Conservation (phyloP, 2,113 vertebrate species). For the Crocuta crocuta region DNA sequence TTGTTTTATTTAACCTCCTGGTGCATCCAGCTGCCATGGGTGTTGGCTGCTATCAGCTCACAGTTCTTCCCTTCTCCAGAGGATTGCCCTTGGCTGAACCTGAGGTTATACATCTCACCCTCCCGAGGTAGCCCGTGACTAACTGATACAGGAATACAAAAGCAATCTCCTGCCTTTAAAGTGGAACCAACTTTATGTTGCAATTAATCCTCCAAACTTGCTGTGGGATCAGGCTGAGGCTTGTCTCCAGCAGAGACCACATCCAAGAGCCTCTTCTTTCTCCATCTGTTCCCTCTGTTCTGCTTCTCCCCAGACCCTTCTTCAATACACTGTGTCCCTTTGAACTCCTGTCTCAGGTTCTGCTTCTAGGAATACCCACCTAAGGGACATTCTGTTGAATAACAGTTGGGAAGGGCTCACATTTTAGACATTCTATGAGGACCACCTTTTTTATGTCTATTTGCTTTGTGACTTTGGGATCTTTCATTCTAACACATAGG, state of each 20-base stretch:
- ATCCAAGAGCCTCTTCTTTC: not conserved
- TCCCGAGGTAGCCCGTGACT: not conserved
- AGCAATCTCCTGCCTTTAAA: not conserved
- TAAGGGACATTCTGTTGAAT: not conserved
- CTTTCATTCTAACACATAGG: not conserved
- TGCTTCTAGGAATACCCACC: not conserved
- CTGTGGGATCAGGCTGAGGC: not conserved
- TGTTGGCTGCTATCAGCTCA: not conserved
- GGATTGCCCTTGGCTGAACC: not conserved
- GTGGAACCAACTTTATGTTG: not conserved
- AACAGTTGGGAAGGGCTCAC: not conserved
- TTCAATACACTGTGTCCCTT: not conserved
- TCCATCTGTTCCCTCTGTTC: not conserved
- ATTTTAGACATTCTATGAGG: not conserved
- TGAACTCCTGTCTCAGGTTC: not conserved
- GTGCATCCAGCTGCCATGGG: not conserved
- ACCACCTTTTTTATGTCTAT: not conserved
- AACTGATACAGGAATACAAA: not conserved
- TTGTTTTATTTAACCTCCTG: not conserved
- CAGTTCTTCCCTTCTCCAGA: not conserved
- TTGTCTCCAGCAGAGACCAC: not conserved
- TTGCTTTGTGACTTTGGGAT: not conserved
- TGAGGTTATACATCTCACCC: not conserved
- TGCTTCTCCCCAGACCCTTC: not conserved
- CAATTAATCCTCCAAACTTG: not conserved